phyloP scores from a whole-genome alignment of 2,888 invertebrate species.

The Drosophila falleni region DNA sequence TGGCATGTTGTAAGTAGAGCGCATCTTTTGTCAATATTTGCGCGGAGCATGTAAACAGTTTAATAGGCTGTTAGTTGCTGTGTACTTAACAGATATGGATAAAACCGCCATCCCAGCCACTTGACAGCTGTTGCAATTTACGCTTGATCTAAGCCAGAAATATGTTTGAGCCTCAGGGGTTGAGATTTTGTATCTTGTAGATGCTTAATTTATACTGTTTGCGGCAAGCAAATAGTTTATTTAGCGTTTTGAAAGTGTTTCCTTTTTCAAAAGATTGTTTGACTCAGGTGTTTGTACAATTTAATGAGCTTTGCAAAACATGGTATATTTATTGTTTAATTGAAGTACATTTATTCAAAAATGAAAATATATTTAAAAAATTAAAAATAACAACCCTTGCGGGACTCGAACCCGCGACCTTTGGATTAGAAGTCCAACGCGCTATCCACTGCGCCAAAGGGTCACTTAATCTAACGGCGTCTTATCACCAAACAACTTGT shows the following conservation, averaged over 20 bases:
- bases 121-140: conserved; percentile 81
- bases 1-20: conserved; percentile 33
- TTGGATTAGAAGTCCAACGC: conserved; percentile 86
- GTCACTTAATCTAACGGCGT: conserved; percentile 37
- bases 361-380: neutral
- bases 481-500: conserved; percentile 25
- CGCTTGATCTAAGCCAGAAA: conserved; percentile 66
- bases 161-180: conserved; percentile 43
- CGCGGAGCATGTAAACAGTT: conserved; percentile 78
- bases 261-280: conserved; percentile 42
- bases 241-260: conserved; percentile 37
- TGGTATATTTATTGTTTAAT: neutral
- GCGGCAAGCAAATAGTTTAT: conserved; percentile 64
- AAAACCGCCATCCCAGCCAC: conserved; percentile 69
- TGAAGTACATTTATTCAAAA: neutral
- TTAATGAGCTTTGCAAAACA: conserved; percentile 53
- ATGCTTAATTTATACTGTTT: conserved; percentile 60
- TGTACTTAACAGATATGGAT: conserved; percentile 53
- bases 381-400: conserved; percentile 82
- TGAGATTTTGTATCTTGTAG: conserved; percentile 68
- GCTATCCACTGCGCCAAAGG: conserved; percentile 86
- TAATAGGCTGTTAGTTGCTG: conserved; percentile 79
- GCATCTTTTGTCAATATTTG: conserved; percentile 80
- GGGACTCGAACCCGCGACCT: conserved; percentile 86
- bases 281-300: conserved; percentile 49